Evolutionary conservation across 1,140 invertebrate genomes (phyloP), one percentile per base, ranked within the genome.

Genomic region (Bombus consobrinus): DNA sequence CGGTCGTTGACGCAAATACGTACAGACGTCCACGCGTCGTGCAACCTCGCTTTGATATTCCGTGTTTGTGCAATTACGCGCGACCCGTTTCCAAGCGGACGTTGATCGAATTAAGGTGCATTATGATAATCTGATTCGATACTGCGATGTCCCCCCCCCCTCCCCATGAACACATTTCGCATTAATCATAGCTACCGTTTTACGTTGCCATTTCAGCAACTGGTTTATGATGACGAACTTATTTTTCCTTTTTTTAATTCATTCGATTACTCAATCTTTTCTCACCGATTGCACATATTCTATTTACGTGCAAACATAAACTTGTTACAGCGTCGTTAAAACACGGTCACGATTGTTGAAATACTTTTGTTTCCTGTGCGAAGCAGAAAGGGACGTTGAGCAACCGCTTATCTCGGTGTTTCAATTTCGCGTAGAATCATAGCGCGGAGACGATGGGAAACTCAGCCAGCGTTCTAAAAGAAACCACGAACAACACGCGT

Each of bases 91-190:
- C 87, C 83, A 86, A 85, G 86, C 83, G 87, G 64, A 85, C 83
- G 81, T 78, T 91, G 83, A 92, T 91, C 90, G 85, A 92, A 92
- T 92, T 92, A 91, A 91, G 90, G 88, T 89, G 87, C 90, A 91
- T 92, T 92, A 92, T 92, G 86, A 92, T 90, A 91, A 92, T 92
- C 85, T 78, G 86, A 91, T 89, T 84, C 87, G 88, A 89, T 91
- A 91, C 88, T 87, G 88, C 88, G 83, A 89, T 85, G 86, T 76
- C 78, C 81, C 76, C 43, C 4, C 0, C 41, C 13, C 1, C 10
- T 10, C 10, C 43, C 43, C 47, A 22, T 62, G 84, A 83, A 80
- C 86, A 66, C 84, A 88, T 91, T 91, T 74, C 81, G 74, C 73
- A 90, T 91, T 90, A 91, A 92, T 92, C 86, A 87, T 88, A 81